Conservation (phyloP, 2,113 vertebrate genomes). For the Eurypyga helias region DNA sequence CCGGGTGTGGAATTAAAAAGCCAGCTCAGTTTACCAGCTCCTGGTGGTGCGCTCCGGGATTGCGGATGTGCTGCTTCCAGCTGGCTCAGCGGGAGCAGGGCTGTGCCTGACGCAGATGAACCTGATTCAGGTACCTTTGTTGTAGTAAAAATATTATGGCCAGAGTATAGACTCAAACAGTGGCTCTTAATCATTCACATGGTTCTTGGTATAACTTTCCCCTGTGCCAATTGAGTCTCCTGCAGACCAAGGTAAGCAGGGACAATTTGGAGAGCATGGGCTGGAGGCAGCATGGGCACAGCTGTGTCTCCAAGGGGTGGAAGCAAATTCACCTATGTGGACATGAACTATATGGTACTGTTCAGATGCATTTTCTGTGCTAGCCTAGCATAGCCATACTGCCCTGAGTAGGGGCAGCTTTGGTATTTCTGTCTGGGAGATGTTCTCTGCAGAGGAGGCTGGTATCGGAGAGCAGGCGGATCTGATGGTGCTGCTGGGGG, state of each 20-base stretch:
- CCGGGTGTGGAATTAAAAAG: rapidly evolving
- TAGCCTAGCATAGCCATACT: rapidly evolving
- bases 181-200: not conserved
- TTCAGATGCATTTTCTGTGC: not conserved
- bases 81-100: not conserved
- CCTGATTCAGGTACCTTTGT: not conserved
- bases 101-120: not conserved
- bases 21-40: not conserved
- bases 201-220: not conserved
- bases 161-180: not conserved
- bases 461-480: not conserved
- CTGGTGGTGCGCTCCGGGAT: not conserved
- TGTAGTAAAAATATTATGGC: not conserved
- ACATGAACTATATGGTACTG: not conserved
- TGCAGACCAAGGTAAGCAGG: not conserved
- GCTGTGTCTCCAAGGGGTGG: rapidly evolving
- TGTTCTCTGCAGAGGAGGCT: not conserved
- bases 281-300: not conserved
- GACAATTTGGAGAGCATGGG: not conserved
- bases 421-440: not conserved
- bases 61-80: rapidly evolving
- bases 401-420: not conserved
- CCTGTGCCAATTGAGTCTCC: not conserved
- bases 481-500: not conserved
- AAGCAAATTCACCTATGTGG: not conserved